Evolutionary conservation across 2,797 vertebrate species (phyloP).

Genomic region (Tapirus indicus): DNA sequence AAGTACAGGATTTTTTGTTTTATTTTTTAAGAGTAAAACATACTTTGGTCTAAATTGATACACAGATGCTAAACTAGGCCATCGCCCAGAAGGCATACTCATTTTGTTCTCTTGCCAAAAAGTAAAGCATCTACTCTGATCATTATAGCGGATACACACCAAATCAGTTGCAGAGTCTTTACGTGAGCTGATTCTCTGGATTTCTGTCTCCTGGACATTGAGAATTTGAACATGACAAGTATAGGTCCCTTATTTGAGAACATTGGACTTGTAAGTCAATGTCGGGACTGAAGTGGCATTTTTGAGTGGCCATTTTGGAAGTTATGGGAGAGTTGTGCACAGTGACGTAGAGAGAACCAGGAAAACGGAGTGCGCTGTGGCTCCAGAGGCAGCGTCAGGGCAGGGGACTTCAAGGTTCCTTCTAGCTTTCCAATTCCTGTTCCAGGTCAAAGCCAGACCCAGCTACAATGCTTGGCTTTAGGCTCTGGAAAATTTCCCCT

Average conservation of each 20-base stretch:
- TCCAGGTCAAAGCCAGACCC: background rate
- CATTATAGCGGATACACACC: fast-evolving
- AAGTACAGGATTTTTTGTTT: background rate
- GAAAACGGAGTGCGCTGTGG: fast-evolving
- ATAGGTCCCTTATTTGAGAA: background rate
- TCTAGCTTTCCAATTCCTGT: background rate
- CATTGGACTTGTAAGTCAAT: background rate
- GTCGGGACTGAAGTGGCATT: background rate
- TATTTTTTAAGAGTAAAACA: background rate
- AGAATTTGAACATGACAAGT: background rate
- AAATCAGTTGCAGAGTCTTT: background rate
- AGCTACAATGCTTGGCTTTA: background rate
- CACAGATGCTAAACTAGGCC: background rate
- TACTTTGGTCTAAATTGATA: background rate
- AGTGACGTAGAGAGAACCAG: background rate
- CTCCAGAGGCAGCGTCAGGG: background rate
- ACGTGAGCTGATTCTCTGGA: background rate
- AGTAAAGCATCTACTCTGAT: background rate
- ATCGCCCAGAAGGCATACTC: background rate
- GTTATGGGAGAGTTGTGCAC: background rate
- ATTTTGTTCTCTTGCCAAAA: background rate
- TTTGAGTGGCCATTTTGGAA: background rate
- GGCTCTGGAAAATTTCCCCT: background rate
- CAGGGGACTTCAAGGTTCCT: background rate
- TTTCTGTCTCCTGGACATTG: background rate